Conservation (phyloP, 1,140 invertebrate species). For the Trichoplusia ni region DNA sequence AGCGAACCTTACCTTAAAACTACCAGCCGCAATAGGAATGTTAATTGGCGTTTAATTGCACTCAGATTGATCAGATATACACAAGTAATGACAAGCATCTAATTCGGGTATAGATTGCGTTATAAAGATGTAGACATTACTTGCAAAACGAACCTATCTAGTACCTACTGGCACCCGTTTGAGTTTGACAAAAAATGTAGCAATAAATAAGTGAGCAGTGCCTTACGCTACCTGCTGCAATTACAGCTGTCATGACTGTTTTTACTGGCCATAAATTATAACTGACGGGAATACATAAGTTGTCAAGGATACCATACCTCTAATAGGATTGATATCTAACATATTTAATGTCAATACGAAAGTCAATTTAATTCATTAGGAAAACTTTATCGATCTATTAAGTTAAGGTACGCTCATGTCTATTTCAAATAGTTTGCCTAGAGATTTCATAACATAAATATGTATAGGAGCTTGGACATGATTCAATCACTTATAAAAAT, state of each 20-base stretch:
- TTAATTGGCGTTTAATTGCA: constrained; percentile 37
- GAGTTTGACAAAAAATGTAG: background rate
- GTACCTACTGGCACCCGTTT: background rate
- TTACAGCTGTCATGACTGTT: background rate
- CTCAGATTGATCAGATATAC: constrained; percentile 13
- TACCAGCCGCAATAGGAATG: constrained; percentile 32
- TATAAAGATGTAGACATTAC: background rate
- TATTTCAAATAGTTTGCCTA: too few species aligned
- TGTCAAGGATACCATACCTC: too few species aligned
- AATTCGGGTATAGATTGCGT: background rate
- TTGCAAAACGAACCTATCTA: background rate
- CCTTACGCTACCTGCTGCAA: background rate
- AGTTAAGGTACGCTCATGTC: too few species aligned
- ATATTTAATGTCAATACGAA: too few species aligned
- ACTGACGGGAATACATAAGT: too few species aligned
- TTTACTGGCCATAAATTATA: background rate
- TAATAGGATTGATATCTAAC: too few species aligned
- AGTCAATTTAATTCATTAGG: too few species aligned
- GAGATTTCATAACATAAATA: background rate
- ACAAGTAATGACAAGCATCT: background rate
- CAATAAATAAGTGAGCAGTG: constrained; percentile 5
- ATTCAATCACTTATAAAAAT: constrained; percentile 7
- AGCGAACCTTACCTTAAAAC: constrained; percentile 34
- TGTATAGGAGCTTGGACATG: background rate
- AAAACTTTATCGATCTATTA: too few species aligned